These are phyloP conservation scores for Neopipo cinnamomea DNA, from an alignment of 2,113 vertebrate genomes.

Conservation along the genomic window DNA sequence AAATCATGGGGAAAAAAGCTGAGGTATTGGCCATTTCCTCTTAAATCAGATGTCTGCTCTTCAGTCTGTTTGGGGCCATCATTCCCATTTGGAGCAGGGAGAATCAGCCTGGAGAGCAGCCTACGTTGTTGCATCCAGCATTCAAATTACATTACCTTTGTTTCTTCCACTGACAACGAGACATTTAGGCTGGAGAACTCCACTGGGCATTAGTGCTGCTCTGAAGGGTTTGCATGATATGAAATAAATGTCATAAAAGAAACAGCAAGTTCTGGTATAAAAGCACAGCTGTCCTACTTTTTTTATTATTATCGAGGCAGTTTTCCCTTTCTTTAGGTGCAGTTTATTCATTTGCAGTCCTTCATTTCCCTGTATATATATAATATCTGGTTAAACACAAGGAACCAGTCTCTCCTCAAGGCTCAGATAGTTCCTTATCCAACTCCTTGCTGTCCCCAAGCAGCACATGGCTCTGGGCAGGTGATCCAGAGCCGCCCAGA, in stretches of 20 bases:
- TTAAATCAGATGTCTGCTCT: background rate
- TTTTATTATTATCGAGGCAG: background rate
- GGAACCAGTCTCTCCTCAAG: background rate
- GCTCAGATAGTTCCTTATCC: background rate
- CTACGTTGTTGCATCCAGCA: background rate
- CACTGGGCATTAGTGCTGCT: constrained; percentile 50
- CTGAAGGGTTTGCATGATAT: constrained; percentile 38
- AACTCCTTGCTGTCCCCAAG: background rate
- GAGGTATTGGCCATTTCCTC: background rate
- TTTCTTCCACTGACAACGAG: background rate
- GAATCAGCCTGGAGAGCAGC: background rate
- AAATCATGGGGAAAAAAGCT: background rate
- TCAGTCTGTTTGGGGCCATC: background rate
- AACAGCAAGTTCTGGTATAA: background rate
- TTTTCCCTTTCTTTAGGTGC: background rate
- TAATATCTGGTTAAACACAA: background rate
- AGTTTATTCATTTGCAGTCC: background rate
- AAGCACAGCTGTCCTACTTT: constrained; percentile 40
- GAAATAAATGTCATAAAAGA: constrained; percentile 48
- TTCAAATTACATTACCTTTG: constrained; percentile 45
- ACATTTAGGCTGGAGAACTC: constrained; percentile 41
- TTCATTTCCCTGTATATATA: background rate
- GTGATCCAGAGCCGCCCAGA: background rate
- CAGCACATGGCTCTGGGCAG: background rate
- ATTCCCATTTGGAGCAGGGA: background rate